Conservation (phyloP, 1,140 invertebrate species). For the Listronotus bonariensis region DNA sequence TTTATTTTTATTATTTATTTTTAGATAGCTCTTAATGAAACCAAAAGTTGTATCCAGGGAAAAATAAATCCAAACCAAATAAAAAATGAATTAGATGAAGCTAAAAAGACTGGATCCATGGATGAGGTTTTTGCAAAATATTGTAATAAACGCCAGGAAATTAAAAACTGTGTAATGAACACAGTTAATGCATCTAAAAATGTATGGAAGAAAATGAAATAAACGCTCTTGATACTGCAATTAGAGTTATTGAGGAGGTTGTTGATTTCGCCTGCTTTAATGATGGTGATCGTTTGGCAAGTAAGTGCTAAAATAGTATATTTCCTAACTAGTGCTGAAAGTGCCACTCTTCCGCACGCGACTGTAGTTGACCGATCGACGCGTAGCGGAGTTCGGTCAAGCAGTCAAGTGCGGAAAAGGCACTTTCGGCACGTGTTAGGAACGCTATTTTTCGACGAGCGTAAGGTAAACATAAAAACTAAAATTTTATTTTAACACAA, state of each 20-base stretch:
- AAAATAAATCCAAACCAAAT: slow-evolving; percentile 48
- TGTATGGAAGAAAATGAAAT: slow-evolving; percentile 68
- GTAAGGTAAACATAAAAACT: no score
- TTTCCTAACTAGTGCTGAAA: no score
- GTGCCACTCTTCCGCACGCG: no score
- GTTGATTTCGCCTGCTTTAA: slow-evolving; percentile 74
- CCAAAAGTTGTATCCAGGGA: slow-evolving; percentile 40
- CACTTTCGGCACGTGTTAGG: no score
- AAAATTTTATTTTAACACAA: no score
- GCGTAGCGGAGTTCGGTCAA: no score
- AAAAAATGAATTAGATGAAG: slow-evolving; percentile 64
- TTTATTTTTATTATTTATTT: slow-evolving; percentile 28
- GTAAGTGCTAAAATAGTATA: slow-evolving; percentile 61
- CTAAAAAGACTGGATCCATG: slow-evolving; percentile 59
- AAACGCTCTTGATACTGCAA: slow-evolving; percentile 61
- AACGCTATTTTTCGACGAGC: no score
- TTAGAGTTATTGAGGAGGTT: slow-evolving; percentile 69
- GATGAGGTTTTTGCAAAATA: slow-evolving; percentile 73
- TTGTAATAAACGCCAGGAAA: slow-evolving; percentile 64
- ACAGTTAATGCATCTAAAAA: slow-evolving; percentile 63
- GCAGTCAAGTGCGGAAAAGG: no score
- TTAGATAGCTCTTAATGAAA: slow-evolving; percentile 48
- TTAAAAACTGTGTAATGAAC: slow-evolving; percentile 65
- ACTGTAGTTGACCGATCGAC: no score
- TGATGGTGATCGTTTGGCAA: slow-evolving; percentile 78